A percentile compares a stretch with the other conserved stretches of the same genome.
These are phyloP conservation scores for Sebastes schlegelii DNA, from an alignment of 2,113 vertebrate species.

Conservation along the genomic window DNA sequence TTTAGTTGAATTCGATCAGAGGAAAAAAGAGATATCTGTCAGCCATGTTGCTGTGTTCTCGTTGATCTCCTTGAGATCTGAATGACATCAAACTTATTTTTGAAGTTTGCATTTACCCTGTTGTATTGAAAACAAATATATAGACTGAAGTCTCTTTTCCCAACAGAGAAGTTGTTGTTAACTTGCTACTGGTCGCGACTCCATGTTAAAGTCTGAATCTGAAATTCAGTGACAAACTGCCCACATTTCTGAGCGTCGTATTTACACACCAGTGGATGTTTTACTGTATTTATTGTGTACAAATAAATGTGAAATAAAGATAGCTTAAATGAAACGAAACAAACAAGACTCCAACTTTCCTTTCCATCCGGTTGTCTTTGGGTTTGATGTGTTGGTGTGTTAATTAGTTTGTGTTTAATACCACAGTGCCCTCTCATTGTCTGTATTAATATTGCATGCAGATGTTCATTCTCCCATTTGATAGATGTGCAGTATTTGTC, in stretches of 20 bases:
- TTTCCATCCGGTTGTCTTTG: too few relatives aligned
- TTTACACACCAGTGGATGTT: constrained; percentile 75
- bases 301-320: constrained; percentile 83
- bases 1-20: constrained; percentile 66
- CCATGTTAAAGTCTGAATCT: constrained; percentile 47
- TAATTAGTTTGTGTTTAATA: too few relatives aligned
- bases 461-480: too few relatives aligned
- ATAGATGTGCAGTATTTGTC: too few relatives aligned
- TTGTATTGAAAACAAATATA: constrained; percentile 61
- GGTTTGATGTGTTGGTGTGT: too few relatives aligned
- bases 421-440: too few relatives aligned
- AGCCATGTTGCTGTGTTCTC: constrained; percentile 76
- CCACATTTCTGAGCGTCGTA: constrained; percentile 48
- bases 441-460: too few relatives aligned
- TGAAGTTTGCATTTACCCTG: constrained; percentile 82
- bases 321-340: constrained; percentile 52
- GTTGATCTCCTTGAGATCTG: constrained; percentile 84
- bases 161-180: constrained; percentile 54
- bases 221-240: constrained; percentile 52
- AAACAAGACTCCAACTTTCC: background rate
- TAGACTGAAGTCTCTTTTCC: constrained; percentile 52
- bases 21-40: constrained; percentile 66
- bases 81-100: constrained; percentile 84
- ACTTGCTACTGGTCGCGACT: constrained; percentile 62
- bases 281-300: constrained; percentile 81